Percentiles rank a stretch among this genome's conserved stretches.
Evolutionary conservation across 2,888 invertebrate species (phyloP).

Genomic region (Criorhina ranunculi): DNA sequence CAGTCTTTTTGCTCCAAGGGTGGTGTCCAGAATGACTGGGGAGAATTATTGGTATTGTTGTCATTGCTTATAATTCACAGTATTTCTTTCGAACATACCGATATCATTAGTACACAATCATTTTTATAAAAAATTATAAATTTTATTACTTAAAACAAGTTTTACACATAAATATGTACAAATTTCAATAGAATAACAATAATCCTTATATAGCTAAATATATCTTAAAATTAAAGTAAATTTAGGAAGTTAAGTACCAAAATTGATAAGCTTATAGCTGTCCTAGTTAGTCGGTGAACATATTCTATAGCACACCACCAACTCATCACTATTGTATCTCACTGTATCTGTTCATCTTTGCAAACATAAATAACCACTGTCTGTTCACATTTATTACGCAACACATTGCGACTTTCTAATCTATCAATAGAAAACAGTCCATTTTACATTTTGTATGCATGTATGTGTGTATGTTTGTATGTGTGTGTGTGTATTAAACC

Average conservation of each 20-base stretch:
- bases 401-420: constrained; percentile 6
- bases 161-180: background rate
- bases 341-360: constrained; percentile 3
- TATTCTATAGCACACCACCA: background rate
- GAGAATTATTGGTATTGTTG: no score
- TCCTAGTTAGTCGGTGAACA: constrained; percentile 31
- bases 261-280: constrained; percentile 31
- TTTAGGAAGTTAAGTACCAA: constrained; percentile 36
- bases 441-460: background rate
- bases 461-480: background rate
- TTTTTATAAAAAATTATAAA: no score
- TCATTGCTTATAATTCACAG: no score
- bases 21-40: no score
- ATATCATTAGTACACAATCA: no score
- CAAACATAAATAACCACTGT: background rate
- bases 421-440: background rate
- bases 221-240: constrained; percentile 1
- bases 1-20: no score
- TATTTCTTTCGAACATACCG: no score
- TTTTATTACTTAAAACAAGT: background rate
- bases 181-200: background rate
- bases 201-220: background rate
- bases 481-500: background rate
- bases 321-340: background rate
- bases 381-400: constrained; percentile 29